Evolutionary conservation across 2,888 invertebrate genomes (phyloP).

Genomic region (Anorthoa munda): DNA sequence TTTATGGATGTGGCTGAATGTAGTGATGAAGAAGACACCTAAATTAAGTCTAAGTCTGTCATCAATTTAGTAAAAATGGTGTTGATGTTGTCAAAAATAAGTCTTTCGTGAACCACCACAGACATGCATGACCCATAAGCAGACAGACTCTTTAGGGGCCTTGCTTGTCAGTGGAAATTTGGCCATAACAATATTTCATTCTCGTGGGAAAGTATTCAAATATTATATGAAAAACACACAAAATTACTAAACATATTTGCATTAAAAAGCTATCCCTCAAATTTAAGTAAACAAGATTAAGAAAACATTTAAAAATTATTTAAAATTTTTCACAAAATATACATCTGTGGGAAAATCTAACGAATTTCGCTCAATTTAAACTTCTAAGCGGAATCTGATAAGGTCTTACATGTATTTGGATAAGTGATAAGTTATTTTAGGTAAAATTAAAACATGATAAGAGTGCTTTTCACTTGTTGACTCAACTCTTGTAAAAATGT

Average conservation of each 20-base stretch:
- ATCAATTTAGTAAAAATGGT: no score
- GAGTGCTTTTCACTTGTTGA: conserved; percentile 65
- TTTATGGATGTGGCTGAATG: not conserved
- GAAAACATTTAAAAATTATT: conserved; percentile 6
- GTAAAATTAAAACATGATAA: conserved; percentile 64
- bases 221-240: not conserved
- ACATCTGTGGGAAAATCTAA: conserved; percentile 64
- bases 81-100: not conserved
- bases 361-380: conserved; percentile 49
- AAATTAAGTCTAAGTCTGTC: no score
- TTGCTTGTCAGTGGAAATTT: not conserved
- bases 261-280: conserved; percentile 24
- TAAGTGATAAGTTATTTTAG: conserved; percentile 57
- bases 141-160: no score
- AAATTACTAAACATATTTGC: conserved; percentile 25
- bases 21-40: no score
- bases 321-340: conserved; percentile 8
- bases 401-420: conserved; percentile 36
- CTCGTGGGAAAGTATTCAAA: conserved; percentile 31
- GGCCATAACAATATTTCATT: not conserved
- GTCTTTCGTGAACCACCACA: not conserved
- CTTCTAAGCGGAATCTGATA: conserved; percentile 56
- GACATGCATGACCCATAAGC: no score
- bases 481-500: conserved; percentile 62
- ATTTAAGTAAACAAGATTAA: conserved; percentile 7